These are phyloP conservation scores for Macrochelys suwanniensis DNA, from an alignment of 2,797 vertebrate species.

Conservation along the genomic window DNA sequence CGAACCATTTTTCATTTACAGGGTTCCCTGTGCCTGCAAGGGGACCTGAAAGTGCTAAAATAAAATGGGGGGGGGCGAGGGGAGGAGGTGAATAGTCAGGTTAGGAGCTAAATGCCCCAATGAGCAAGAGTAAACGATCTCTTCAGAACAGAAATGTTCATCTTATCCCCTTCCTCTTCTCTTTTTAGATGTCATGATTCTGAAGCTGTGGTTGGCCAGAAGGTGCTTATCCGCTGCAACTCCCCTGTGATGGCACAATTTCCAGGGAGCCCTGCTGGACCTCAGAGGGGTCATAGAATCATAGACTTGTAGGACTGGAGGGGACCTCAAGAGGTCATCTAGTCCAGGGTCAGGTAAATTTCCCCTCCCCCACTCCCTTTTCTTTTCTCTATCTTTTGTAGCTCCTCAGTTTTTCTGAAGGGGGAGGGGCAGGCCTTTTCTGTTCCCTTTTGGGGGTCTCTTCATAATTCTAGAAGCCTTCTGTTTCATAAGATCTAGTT, in stretches of 20 bases:
- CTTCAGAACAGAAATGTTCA: background rate
- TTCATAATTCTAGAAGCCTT: too few relatives aligned
- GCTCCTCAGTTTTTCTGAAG: too few relatives aligned
- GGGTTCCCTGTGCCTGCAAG: conserved; percentile 10
- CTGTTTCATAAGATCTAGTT: too few relatives aligned
- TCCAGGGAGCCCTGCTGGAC: background rate
- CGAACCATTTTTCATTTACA: background rate
- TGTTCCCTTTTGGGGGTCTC: too few relatives aligned
- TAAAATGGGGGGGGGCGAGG: background rate
- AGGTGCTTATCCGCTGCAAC: background rate
- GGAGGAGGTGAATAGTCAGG: conserved; percentile 26
- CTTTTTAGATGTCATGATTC: background rate
- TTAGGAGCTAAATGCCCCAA: conserved; percentile 45
- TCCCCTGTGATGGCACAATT: background rate
- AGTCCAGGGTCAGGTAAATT: background rate
- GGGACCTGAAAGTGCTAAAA: conserved; percentile 41
- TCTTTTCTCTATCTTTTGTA: background rate
- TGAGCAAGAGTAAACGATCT: background rate
- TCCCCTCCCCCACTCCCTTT: background rate
- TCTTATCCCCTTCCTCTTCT: background rate
- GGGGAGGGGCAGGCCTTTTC: too few relatives aligned
- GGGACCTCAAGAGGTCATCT: too few relatives aligned
- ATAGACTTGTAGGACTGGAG: too few relatives aligned
- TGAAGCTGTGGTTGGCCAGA: background rate
- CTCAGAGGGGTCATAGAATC: too few relatives aligned